Conservation (phyloP, 1,140 invertebrate species). For the Ruditapes philippinarum region DNA sequence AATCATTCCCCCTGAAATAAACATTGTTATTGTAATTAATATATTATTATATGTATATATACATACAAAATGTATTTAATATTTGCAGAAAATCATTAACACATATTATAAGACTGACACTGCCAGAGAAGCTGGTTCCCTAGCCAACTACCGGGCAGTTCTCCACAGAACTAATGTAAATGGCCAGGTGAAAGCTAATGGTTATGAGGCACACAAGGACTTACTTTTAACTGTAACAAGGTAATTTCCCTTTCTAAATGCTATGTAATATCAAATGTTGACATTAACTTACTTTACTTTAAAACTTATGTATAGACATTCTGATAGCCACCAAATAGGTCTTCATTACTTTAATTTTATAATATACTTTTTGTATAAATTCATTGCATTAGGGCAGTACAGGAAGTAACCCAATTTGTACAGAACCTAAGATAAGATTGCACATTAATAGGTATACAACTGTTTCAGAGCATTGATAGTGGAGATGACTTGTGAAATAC, state of each 20-base stretch:
- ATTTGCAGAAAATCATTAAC: not conserved
- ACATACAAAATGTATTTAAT: not conserved
- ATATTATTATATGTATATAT: not conserved
- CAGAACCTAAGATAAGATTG: conserved; percentile 22
- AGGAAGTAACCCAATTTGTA: not conserved
- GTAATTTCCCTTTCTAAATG: conserved; percentile 22
- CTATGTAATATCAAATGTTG: conserved; percentile 20
- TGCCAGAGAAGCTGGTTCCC: conserved; percentile 29
- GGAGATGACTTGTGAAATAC: conserved; percentile 19
- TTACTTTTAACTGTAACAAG: conserved; percentile 34
- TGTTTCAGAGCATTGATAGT: conserved; percentile 28
- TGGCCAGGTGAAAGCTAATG: conserved; percentile 9
- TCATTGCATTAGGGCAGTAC: not conserved
- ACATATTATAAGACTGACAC: not conserved
- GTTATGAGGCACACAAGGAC: conserved; percentile 43
- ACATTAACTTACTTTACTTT: conserved; percentile 14
- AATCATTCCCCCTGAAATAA: conserved; percentile 65
- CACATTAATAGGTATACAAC: not conserved
- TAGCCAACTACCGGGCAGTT: conserved; percentile 36
- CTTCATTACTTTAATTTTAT: conserved; percentile 28
- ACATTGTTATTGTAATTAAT: not conserved
- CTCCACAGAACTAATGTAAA: conserved; percentile 43
- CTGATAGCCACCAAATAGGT: not conserved
- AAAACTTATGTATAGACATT: conserved; percentile 16
- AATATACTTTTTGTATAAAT: not conserved